Base-by-base conservation (phyloP, 2,797 vertebrate species). In the Malacoctenus gilli region DNA sequence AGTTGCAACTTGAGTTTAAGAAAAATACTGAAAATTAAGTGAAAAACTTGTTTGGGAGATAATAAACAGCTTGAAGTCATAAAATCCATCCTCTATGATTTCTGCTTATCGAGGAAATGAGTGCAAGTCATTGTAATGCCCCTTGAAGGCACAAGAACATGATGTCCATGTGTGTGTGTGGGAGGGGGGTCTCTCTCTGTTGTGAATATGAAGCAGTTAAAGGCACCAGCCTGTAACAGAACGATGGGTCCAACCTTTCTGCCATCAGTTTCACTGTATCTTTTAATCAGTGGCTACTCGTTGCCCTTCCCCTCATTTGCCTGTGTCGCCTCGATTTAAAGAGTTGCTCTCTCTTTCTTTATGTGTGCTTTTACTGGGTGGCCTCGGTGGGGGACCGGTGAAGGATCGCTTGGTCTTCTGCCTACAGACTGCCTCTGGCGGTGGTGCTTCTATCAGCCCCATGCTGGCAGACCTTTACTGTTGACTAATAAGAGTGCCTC, bases 401-500 rank as follows among this genome's bases (percentile, higher is more conserved):
- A 66, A 69, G 69, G 68, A 75, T 81, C 75, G 75, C 47, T 71
- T 65, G 75, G 67, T 72, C 70, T 35, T 77, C 53, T 80, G 75
- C 68, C 70, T 80, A 57, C 64, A 78, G 71, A 77, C 61, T 68
- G 75, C 85, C 79, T 74, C 73, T 72, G 87, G 84, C 80, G 20
- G 58, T 66, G 68, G 68, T 49, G 64, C 68, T 58, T 84, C 68
- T 66, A 82, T 87, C 79, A 84, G 18, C 80, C 83, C 72, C 87
- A 80, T 77, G 72, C 79, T 83, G 78, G 77, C 68, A 80, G 85
- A 85, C 81, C 84, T 88, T 82, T 84, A 51, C 79, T 79, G 75
- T 75, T 79, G 83, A 87, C 83, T 82, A 76, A 80, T 80, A 79
- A 79, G 63, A 82, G 69, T 50, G 47, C 65, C 59, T 55, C 39